Conservation (phyloP, 2,888 invertebrate genomes). For the Trichacis sp. region DNA sequence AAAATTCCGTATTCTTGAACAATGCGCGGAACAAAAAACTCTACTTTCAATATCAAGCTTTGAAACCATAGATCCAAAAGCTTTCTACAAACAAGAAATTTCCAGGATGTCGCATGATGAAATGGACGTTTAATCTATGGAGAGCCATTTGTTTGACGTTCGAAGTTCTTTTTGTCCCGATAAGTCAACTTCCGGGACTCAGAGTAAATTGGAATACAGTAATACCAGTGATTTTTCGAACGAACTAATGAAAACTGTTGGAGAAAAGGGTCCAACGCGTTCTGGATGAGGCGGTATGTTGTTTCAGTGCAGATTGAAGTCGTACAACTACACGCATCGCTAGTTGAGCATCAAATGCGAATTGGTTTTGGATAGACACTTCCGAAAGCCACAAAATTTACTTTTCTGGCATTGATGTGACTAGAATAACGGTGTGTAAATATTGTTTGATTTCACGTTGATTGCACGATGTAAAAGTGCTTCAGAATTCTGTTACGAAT, state of each 20-base stretch:
- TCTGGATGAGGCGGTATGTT: slow-evolving; percentile 43
- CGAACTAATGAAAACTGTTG: slow-evolving; percentile 16
- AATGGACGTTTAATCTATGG: background rate
- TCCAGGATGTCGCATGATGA: background rate
- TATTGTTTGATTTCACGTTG: slow-evolving; percentile 44
- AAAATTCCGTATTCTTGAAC: too few relatives aligned
- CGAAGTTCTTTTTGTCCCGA: background rate
- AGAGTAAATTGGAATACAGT: background rate
- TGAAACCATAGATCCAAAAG: background rate
- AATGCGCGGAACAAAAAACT: too few relatives aligned
- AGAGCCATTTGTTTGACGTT: background rate
- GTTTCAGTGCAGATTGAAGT: slow-evolving; percentile 17
- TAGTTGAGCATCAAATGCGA: slow-evolving; percentile 45
- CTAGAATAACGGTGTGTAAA: slow-evolving; percentile 35
- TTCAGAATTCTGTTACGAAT: background rate
- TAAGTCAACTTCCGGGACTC: background rate
- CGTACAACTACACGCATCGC: slow-evolving; percentile 54
- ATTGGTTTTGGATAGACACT: slow-evolving; percentile 26
- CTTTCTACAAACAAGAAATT: background rate
- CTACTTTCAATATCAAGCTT: too few relatives aligned
- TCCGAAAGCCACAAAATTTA: slow-evolving; percentile 52
- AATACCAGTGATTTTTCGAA: slow-evolving; percentile 10
- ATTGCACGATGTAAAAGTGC: background rate
- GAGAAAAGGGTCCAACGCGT: slow-evolving; percentile 43
- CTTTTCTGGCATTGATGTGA: slow-evolving; percentile 49